Evolutionary conservation across 2,113 vertebrate species (phyloP).

Genomic region (Numida meleagris): DNA sequence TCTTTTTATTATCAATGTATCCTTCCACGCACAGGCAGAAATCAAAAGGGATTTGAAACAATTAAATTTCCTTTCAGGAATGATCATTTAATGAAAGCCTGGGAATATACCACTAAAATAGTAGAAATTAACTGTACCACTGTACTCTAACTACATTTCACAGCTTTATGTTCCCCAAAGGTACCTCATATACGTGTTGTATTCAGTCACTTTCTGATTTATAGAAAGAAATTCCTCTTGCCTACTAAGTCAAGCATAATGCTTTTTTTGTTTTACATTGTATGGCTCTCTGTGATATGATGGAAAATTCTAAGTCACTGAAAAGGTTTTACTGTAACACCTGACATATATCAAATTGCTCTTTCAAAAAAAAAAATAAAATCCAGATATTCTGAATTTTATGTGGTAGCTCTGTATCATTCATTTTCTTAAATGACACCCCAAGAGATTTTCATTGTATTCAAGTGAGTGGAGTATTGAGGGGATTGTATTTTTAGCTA

Average conservation of each 20-base stretch:
- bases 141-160: conserved; percentile 43
- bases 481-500: background rate
- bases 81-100: conserved; percentile 46
- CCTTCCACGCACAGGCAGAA: background rate
- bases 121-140: conserved; percentile 38
- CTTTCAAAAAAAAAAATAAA: background rate
- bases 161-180: conserved; percentile 41
- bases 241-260: conserved; percentile 37
- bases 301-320: conserved; percentile 30
- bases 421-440: conserved; percentile 27
- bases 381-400: conserved; percentile 8
- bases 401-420: background rate
- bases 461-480: background rate
- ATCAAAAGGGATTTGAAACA: conserved; percentile 30
- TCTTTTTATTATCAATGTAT: conserved; percentile 14
- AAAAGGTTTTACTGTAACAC: conserved; percentile 10
- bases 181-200: conserved; percentile 1
- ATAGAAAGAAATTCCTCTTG: conserved; percentile 33
- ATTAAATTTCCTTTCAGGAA: conserved; percentile 57
- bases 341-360: conserved; percentile 7
- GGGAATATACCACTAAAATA: conserved; percentile 29
- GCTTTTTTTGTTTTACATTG: conserved; percentile 21
- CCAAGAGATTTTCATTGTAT: background rate
- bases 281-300: background rate
- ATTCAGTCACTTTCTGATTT: conserved; percentile 48